Conservation (phyloP, 2,888 invertebrate species). For the Temnothorax ravouxi region DNA sequence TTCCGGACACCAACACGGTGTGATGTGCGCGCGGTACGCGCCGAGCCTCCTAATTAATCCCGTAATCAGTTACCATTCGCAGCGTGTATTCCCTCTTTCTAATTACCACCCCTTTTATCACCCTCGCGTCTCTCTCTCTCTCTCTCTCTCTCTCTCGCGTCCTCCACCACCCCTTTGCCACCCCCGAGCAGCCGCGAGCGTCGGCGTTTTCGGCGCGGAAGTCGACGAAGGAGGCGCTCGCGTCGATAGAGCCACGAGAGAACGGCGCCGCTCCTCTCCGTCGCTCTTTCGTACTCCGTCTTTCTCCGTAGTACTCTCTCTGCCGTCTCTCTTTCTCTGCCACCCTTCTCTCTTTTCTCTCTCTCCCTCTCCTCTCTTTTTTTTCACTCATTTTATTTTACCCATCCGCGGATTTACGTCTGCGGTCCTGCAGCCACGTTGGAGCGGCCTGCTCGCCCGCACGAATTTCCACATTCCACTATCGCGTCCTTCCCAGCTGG, state of each 20-base stretch:
- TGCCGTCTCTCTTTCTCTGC: slow-evolving; percentile 52
- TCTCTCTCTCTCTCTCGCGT: neutral
- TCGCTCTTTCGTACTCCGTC: slow-evolving; percentile 60
- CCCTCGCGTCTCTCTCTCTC: neutral
- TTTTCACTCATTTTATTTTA: slow-evolving; percentile 36
- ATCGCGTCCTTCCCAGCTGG: neutral
- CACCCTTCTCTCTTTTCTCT: slow-evolving; percentile 35
- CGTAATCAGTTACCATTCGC: slow-evolving; percentile 46
- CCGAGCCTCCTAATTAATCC: slow-evolving; percentile 39
- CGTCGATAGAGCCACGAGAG: slow-evolving; percentile 85
- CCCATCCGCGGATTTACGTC: slow-evolving; percentile 48
- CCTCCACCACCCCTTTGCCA: slow-evolving; percentile 17
- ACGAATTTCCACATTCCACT: neutral
- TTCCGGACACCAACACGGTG: neutral
- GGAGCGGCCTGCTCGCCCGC: slow-evolving; percentile 23
- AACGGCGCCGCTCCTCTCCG: slow-evolving; percentile 78
- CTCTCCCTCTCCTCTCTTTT: slow-evolving; percentile 31
- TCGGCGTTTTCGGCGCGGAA: slow-evolving; percentile 76
- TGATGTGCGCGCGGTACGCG: neutral
- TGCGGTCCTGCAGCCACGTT: slow-evolving; percentile 56
- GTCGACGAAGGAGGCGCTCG: slow-evolving; percentile 84
- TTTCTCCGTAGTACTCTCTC: slow-evolving; percentile 48
- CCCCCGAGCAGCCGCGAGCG: slow-evolving; percentile 53
- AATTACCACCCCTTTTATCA: slow-evolving; percentile 43
- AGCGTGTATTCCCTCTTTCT: slow-evolving; percentile 37